Conservation (phyloP, 2,888 invertebrate genomes). For the Drosophila suboccidentalis region DNA sequence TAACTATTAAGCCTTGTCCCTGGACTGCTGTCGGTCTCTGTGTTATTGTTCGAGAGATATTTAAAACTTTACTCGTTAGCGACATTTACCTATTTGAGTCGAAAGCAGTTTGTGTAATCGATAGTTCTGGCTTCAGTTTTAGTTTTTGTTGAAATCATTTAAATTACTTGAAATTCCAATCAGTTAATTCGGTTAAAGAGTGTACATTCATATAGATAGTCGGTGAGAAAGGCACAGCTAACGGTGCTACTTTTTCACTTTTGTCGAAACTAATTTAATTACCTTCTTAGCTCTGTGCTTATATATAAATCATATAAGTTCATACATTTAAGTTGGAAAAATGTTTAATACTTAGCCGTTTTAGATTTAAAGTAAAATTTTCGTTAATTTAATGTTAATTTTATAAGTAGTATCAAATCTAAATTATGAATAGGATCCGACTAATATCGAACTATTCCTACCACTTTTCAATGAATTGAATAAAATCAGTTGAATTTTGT, state of each 20-base stretch:
- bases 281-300: no score
- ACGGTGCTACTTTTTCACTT: not conserved
- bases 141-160: not conserved
- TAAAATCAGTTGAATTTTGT: not conserved
- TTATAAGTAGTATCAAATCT: no score
- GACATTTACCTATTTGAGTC: conserved; percentile 14
- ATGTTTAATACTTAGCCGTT: no score
- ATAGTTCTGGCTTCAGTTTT: conserved; percentile 29
- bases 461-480: not conserved
- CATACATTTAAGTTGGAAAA: no score
- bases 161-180: not conserved
- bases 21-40: not conserved
- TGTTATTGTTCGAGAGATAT: conserved; percentile 11
- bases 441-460: no score
- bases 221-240: not conserved
- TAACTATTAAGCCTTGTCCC: conserved; percentile 12
- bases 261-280: no score
- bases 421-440: no score
- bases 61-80: conserved; percentile 40
- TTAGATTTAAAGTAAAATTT: no score
- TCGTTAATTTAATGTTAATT: no score
- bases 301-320: no score
- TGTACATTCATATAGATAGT: not conserved
- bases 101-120: conserved; percentile 47
- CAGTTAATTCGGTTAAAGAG: not conserved